Conservation (phyloP, 2,113 vertebrate species). For the Corythaeola cristata region DNA sequence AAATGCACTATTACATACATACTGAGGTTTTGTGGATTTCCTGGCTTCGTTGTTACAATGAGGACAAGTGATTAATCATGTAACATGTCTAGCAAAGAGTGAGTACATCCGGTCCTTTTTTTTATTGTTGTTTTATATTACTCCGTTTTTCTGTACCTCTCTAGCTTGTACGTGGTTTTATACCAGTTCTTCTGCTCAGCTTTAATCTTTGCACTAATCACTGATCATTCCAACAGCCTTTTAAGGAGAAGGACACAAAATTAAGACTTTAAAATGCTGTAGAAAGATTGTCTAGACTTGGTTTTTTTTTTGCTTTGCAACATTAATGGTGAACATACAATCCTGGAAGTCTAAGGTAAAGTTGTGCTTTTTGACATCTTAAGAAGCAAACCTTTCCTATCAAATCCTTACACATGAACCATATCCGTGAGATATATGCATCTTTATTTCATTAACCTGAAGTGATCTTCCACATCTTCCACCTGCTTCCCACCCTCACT, state of each 20-base stretch:
- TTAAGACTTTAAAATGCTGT: neutral
- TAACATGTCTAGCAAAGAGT: constrained; percentile 36
- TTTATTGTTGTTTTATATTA: constrained; percentile 11
- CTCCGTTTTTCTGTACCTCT: neutral
- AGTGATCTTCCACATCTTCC: neutral
- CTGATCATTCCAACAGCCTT: neutral
- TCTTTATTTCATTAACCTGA: neutral
- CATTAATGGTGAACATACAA: neutral
- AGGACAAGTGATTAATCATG: constrained; percentile 67
- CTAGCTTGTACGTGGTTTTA: neutral
- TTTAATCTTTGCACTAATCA: neutral
- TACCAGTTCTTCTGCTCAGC: neutral
- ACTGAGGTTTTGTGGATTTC: constrained; percentile 67
- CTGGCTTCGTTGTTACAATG: constrained; percentile 51
- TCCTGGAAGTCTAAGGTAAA: neutral
- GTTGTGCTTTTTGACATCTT: neutral
- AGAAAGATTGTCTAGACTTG: neutral
- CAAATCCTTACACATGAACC: neutral
- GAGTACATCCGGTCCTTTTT: constrained; percentile 21
- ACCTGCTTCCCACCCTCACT: neutral
- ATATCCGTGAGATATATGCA: neutral
- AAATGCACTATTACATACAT: constrained; percentile 60
- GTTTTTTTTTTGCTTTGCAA: neutral
- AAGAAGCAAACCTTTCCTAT: neutral
- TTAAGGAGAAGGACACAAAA: neutral